Base-by-base conservation (phyloP, 2,888 invertebrate genomes). In the Panopea generosa region DNA sequence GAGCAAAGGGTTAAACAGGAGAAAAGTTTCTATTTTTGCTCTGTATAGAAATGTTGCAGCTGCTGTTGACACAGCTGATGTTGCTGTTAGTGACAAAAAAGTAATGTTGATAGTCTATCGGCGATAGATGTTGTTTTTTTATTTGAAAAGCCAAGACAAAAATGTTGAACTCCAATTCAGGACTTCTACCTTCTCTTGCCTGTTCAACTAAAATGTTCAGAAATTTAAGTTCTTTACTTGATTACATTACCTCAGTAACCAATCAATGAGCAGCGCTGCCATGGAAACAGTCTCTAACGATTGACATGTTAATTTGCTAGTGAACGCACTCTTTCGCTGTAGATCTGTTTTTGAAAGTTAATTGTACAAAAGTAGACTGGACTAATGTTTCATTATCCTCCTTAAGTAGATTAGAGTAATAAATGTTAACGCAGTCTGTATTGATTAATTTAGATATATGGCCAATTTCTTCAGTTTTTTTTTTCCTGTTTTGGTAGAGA, bases 241-340 rank as follows among this genome's bases (percentile, higher is more conserved):
- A 60, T 60, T 47, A 60, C 26, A 18, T 60, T 60, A 43, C 60
- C 47, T 60, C 60, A 60, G 47, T 60, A 47, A 29, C 49, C 47
- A 29, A 65, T 63, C 65, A 59, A 56, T 65, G 57, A 71, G 40
- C 59, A 50, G 52, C 27, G 70, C 70, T 66, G 22, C 76, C 62
- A 66, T 76, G 62, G 76, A 16, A 57, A 76, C 76, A 20, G 49
- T 55, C 43, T 45, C 49, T 18, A 57, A 20, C 24, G 14, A 14
- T 18, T 56, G 33, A 56, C 56, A 56, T 33, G 56, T 16, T 56
- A 38, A 56, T 56, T 27, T 56, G 56, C 33, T 33, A 33, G 4
- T 47, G 20, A 47, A 47, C 47, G 16, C 20, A 4, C n/a, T 47
- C 7, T 47, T 40, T 47, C 3, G 47, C 6, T 6, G n/a, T 47